Percentiles rank a stretch among this genome's conserved stretches.
These are phyloP conservation scores for Ferrisia virgata DNA, from an alignment of 2,888 invertebrate species.

Conservation along the genomic window DNA sequence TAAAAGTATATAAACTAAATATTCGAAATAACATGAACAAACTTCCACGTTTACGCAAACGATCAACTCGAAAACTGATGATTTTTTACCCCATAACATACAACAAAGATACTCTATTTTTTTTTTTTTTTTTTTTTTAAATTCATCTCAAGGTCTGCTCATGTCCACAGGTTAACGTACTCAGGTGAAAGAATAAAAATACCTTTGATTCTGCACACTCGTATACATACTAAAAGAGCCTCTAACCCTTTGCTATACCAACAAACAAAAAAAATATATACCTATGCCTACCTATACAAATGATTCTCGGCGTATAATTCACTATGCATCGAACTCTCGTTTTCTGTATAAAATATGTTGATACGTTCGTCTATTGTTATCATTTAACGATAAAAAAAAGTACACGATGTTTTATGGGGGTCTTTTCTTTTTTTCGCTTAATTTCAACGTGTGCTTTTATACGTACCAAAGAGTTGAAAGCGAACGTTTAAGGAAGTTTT, in stretches of 20 bases:
- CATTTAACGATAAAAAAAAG: background rate
- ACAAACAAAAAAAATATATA: background rate
- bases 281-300: background rate
- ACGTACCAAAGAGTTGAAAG: background rate
- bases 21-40: background rate
- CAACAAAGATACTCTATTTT: no score
- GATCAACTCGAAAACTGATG: background rate
- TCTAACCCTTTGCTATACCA: background rate
- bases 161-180: background rate
- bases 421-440: background rate
- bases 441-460: background rate
- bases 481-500: conserved; percentile 10
- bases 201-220: background rate
- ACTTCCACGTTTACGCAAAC: background rate
- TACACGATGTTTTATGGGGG: background rate
- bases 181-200: background rate
- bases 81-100: background rate
- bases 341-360: conserved; percentile 21
- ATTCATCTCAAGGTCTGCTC: background rate
- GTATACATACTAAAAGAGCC: background rate
- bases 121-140: no score
- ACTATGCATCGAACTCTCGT: background rate
- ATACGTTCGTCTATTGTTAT: background rate
- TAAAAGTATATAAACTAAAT: background rate
- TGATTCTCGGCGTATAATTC: background rate